phyloP scores from a whole-genome alignment of 2,113 vertebrate species.

The Sinocyclocheilus anophthalmus region DNA sequence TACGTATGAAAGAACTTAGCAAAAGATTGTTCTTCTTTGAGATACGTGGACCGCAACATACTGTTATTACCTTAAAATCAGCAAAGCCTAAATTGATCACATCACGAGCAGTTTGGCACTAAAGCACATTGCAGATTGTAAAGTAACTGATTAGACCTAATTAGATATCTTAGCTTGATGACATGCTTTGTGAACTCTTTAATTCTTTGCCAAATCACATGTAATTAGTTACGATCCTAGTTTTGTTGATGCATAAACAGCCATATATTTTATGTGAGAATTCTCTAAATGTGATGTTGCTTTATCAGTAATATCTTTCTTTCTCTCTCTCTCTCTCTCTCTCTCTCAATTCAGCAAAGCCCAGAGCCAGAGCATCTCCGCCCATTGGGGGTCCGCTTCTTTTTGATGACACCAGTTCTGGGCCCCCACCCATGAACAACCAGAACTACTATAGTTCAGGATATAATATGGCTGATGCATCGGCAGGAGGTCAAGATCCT shows the following conservation, averaged over 20 bases:
- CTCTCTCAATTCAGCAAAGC: conserved; percentile 65
- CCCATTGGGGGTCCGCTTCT: conserved; percentile 74
- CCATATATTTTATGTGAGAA: neutral
- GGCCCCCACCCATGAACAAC: conserved; percentile 68
- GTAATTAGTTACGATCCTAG: neutral
- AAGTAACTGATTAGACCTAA: neutral
- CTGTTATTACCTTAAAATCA: conserved; percentile 19
- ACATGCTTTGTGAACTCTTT: neutral
- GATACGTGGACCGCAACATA: conserved; percentile 2
- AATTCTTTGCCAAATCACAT: conserved; percentile 22
- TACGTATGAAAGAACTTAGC: conserved; percentile 64
- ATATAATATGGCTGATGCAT: conserved; percentile 71
- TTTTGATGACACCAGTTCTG: conserved; percentile 81
- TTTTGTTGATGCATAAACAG: neutral
- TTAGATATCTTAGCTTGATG: neutral
- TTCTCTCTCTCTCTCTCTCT: neutral
- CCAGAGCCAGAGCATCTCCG: conserved; percentile 71
- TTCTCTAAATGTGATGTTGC: neutral
- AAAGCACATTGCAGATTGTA: neutral
- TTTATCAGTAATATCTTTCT: neutral
- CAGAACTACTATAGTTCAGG: conserved; percentile 73
- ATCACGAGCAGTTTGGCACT: neutral
- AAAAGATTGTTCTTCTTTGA: conserved; percentile 5
- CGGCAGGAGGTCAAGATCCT: conserved; percentile 64
- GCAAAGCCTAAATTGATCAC: neutral